These are phyloP conservation scores for Scophthalmus maximus DNA, from an alignment of 2,113 vertebrate species.

Conservation along the genomic window DNA sequence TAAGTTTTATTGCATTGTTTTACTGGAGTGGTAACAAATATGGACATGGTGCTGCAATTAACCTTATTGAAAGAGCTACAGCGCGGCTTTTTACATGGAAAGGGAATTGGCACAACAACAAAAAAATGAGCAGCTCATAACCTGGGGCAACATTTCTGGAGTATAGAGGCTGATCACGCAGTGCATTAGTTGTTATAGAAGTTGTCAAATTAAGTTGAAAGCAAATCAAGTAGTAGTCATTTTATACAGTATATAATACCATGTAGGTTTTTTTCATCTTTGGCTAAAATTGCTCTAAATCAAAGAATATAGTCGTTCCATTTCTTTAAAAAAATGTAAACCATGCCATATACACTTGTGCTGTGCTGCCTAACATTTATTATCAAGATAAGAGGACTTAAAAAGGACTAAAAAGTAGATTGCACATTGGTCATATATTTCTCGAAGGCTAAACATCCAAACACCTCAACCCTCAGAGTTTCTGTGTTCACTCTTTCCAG, in stretches of 20 bases:
- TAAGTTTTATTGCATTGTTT: constrained; percentile 65
- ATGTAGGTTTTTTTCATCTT: no score
- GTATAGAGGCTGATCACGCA: constrained; percentile 13
- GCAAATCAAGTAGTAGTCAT: not conserved
- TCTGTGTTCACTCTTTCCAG: constrained; percentile 36
- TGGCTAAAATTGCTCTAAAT: no score
- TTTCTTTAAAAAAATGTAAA: no score
- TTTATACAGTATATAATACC: not conserved
- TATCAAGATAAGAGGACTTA: not conserved
- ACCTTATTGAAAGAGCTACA: constrained; percentile 56
- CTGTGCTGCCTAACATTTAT: not conserved
- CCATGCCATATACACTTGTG: not conserved
- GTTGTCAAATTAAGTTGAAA: no score
- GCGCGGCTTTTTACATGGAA: constrained; percentile 32
- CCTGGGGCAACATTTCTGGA: constrained; percentile 7
- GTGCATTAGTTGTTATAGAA: no score
- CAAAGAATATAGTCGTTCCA: no score
- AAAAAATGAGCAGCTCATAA: constrained; percentile 39
- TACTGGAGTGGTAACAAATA: constrained; percentile 31
- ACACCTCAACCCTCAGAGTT: not conserved
- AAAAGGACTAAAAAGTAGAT: no score
- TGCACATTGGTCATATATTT: not conserved
- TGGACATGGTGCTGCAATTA: constrained; percentile 50
- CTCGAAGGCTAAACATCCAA: not conserved
- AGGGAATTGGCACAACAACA: constrained; percentile 13